Evolutionary conservation across 2,797 vertebrate species (phyloP), one percentile per base, ranked within the genome.

Genomic region (Sebastes itinus): DNA sequence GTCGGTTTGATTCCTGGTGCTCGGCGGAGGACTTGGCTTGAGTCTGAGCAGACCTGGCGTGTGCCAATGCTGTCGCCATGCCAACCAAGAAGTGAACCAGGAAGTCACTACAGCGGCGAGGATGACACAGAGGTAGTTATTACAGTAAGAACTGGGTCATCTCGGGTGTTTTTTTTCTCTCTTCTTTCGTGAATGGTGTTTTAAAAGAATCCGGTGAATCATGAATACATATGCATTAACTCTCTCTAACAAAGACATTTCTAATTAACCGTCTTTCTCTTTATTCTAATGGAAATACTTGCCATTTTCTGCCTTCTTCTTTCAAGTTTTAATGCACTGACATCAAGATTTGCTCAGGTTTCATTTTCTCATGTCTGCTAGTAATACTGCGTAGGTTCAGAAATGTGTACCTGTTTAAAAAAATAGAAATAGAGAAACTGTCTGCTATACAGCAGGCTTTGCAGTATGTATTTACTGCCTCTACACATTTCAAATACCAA

Each of bases 1-100:
- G 82, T 91, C 80, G 65, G 81, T 87, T 87, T 82, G 82, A 80
- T 80, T 84, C 72, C 79, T 52, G 9, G 69, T 46, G n/a, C 68
- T 76, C 23, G 1, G 66, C 38, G n/a, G 81, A 87, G 35, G 75
- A 79, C 77, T 82, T 78, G 71, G 81, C 84, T 86, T 86, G 87
- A 88, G 79, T 72, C 63, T 84, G 63, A 90, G 80, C 76, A 68
- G 27, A 78, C 70, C 63, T 86, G 84, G 79, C 86, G n/a, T 64
- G 42, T 83, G 80, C 85, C 77, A 75, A 55, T 35, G 25, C 60
- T 72, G 67, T 77, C 33, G 8, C 85, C 78, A 77, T 52, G 35
- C 69, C 85, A 84, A 87, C 83, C 42, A 78, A 75, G 55, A 63
- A 82, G 27, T 46, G 2, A 81, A 82, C 62, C 76, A 80, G 68